These are phyloP conservation scores for Hyppa rectilinea DNA, from an alignment of 2,888 invertebrate genomes.

Conservation along the genomic window DNA sequence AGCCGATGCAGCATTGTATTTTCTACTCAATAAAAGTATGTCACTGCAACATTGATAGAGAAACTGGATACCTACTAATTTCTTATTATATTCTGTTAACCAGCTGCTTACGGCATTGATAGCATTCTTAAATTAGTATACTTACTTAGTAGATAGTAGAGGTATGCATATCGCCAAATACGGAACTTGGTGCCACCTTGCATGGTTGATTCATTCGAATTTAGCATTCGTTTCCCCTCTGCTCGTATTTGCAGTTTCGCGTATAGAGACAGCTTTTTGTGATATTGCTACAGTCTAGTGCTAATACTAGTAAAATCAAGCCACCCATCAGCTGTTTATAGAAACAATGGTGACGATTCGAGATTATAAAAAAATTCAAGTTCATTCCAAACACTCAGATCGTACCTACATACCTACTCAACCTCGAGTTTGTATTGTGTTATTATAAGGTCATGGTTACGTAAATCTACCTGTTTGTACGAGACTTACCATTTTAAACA, in stretches of 20 bases:
- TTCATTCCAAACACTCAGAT: conserved; percentile 21
- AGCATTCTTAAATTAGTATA: neutral
- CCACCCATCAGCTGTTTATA: neutral
- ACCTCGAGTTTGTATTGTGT: conserved; percentile 55
- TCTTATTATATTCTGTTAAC: neutral
- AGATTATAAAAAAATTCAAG: neutral
- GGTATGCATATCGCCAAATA: neutral
- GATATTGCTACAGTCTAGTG: neutral
- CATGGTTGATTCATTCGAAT: neutral
- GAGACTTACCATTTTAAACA: conserved; percentile 86
- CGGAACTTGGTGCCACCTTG: neutral
- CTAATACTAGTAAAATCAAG: neutral
- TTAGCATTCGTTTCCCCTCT: neutral
- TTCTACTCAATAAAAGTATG: neutral
- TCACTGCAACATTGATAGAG: neutral
- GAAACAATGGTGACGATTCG: neutral
- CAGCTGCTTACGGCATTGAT: neutral
- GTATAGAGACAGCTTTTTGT: neutral
- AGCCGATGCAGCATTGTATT: neutral
- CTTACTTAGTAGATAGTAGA: neutral
- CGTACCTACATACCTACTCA: conserved; percentile 11
- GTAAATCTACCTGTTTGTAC: conserved; percentile 81
- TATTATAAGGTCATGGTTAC: conserved; percentile 79
- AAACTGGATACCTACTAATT: neutral
- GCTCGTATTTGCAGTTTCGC: neutral